Base-by-base conservation (phyloP, 2,888 invertebrate genomes). In the Lasioglossum lativentre region DNA sequence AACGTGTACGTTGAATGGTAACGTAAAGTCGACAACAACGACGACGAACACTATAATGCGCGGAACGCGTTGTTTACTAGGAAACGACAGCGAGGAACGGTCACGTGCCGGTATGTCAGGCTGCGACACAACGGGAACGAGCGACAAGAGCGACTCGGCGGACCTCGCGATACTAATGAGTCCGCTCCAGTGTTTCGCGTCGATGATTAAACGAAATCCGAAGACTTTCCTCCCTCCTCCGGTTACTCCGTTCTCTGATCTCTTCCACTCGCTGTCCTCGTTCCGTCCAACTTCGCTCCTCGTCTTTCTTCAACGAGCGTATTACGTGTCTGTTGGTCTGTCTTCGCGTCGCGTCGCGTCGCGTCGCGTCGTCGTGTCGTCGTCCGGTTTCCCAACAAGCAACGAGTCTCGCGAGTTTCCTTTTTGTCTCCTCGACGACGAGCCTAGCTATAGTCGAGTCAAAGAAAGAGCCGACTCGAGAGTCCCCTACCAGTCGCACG, bases 161-260 rank as follows among this genome's bases (percentile, higher is more conserved):
- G 30, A 34, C 76, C n/a, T 14, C 73, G 74, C 72, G 40, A 71
- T 40, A 86, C 86, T 87, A 82, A 79, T 30, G 68, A 42, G 30
- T 14, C 40, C 56, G 63, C 70, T 45, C n/a, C 38, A 75, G 42
- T 71, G 78, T 76, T 80, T 75, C 73, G 19, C 86, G 47, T 76
- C 47, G 66, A 78, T 78, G 83, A 86, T 87, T 80, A 86, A 75
- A 83, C 77, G 77, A 83, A 87, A 86, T 71, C 78, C 78, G 52
- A 78, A 78, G 83, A 80, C 80, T 81, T 80, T 84, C 70, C 71
- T 81, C 87, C 87, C 78, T 30, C 80, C 45, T 30, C 12, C 16
- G 2, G 52, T 74, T 47, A 34, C 78, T 59, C 12, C 34, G 66
- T 52, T 52, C 52, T 59, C 85, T 47, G 78, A 83, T 81, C 76